phyloP scores from a whole-genome alignment of 2,113 vertebrate species.

The Hemichromis elongatus region DNA sequence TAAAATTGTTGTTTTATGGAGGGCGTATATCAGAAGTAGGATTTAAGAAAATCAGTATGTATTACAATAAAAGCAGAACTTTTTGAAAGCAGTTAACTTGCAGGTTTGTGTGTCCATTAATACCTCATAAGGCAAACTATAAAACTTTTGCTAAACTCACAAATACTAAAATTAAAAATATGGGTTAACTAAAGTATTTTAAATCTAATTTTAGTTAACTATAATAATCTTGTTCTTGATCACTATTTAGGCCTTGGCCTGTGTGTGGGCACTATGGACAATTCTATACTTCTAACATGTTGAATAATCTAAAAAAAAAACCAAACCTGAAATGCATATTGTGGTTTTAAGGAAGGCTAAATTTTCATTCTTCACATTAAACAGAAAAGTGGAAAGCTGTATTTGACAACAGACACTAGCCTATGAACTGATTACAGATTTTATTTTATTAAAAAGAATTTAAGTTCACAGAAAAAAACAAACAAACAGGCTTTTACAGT shows the following conservation, averaged over 20 bases:
- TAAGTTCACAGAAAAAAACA: conserved; percentile 72
- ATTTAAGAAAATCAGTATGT: too few relatives aligned
- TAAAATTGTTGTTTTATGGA: too few relatives aligned
- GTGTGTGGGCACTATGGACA: background rate
- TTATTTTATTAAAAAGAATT: conserved; percentile 75
- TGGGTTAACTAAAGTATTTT: background rate
- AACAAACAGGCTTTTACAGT: conserved; percentile 80
- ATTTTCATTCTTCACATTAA: background rate
- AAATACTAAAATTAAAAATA: background rate
- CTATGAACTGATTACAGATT: conserved; percentile 68
- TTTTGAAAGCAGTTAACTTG: too few relatives aligned
- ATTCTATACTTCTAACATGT: background rate
- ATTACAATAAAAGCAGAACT: too few relatives aligned
- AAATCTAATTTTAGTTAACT: background rate
- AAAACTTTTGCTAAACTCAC: background rate
- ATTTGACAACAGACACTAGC: background rate
- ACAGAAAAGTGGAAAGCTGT: background rate
- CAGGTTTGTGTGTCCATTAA: background rate
- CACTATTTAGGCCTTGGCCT: background rate
- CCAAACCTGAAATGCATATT: background rate
- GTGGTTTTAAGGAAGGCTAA: background rate
- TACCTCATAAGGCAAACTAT: background rate
- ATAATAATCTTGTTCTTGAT: background rate
- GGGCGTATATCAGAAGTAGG: too few relatives aligned
- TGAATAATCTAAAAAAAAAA: accelerated